Percentiles rank a stretch among this genome's conserved stretches.
These are phyloP conservation scores for Buphagus erythrorhynchus DNA, from an alignment of 2,797 vertebrate species.

Conservation along the genomic window DNA sequence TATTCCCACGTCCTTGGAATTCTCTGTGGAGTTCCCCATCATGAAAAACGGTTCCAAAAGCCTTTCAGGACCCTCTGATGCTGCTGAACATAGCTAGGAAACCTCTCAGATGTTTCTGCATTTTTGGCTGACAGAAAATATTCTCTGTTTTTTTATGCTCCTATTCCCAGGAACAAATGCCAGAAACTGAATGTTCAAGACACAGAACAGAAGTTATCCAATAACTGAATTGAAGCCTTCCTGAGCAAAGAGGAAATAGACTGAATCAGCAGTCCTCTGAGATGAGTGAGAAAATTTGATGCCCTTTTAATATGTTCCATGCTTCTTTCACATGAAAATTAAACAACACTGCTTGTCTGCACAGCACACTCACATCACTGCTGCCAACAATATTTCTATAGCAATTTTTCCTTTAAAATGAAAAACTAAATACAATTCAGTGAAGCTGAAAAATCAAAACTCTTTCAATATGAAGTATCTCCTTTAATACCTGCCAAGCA, in stretches of 20 bases:
- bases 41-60: conserved; percentile 52
- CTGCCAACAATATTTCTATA: neutral
- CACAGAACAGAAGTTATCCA: conserved; percentile 51
- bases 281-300: conserved; percentile 18
- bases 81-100: conserved; percentile 55
- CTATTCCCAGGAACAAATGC: conserved; percentile 72
- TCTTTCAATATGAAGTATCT: neutral
- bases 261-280: conserved; percentile 32
- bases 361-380: neutral
- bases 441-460: neutral
- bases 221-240: conserved; percentile 33
- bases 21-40: conserved; percentile 63
- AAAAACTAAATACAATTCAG: neutral
- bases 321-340: conserved; percentile 22
- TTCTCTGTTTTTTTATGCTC: conserved; percentile 63
- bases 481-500: neutral
- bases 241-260: conserved; percentile 47
- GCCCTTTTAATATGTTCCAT: conserved; percentile 11
- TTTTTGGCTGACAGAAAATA: conserved; percentile 67
- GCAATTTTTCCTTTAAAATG: neutral
- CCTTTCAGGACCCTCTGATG: conserved; percentile 36
- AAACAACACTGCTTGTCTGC: neutral
- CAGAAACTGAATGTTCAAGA: conserved; percentile 63
- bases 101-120: conserved; percentile 64
- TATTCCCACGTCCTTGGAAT: conserved; percentile 67